A percentile compares a stretch with the other conserved stretches of the same genome.
Conservation (phyloP, 2,113 vertebrate genomes). For the Labeo catla region DNA sequence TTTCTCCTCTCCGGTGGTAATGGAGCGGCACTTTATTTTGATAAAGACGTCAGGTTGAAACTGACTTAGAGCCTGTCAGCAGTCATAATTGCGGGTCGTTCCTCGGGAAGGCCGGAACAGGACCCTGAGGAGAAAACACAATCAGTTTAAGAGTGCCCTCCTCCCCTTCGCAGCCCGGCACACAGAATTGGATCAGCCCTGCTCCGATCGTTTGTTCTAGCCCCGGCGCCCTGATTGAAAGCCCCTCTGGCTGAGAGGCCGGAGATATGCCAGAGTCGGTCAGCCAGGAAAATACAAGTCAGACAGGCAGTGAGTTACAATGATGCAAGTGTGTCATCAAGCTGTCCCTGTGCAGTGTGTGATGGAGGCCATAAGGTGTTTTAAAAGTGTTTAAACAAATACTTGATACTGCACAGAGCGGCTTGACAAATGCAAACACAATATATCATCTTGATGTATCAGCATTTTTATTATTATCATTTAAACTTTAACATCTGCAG, state of each 20-base stretch:
- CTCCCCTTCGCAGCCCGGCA: background rate
- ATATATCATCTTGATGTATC: constrained; percentile 20
- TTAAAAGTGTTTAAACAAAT: constrained; percentile 1
- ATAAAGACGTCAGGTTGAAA: constrained; percentile 59
- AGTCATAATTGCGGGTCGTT: constrained; percentile 55
- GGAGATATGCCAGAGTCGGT: constrained; percentile 34
- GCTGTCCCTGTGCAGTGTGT: constrained; percentile 1
- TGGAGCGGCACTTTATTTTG: constrained; percentile 55
- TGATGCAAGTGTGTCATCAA: constrained; percentile 36
- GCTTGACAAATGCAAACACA: constrained; percentile 6
- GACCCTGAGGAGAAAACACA: constrained; percentile 60
- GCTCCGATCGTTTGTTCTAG: constrained; percentile 40
- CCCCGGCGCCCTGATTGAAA: constrained; percentile 31
- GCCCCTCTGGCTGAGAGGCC: constrained; percentile 39
- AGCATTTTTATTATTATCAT: background rate
- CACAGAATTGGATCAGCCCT: constrained; percentile 49
- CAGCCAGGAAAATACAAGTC: constrained; percentile 34
- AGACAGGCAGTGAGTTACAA: constrained; percentile 37
- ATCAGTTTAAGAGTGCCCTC: constrained; percentile 58
- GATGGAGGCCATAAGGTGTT: constrained; percentile 23
- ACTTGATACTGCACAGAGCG: background rate
- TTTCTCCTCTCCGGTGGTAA: constrained; percentile 37
- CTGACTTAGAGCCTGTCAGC: constrained; percentile 53
- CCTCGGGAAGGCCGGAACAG: constrained; percentile 52
- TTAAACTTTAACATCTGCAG: background rate